A percentile compares a stretch with the other conserved stretches of the same genome.
phyloP scores from a whole-genome alignment of 1,140 invertebrate genomes.

The Acromyrmex heyeri region DNA sequence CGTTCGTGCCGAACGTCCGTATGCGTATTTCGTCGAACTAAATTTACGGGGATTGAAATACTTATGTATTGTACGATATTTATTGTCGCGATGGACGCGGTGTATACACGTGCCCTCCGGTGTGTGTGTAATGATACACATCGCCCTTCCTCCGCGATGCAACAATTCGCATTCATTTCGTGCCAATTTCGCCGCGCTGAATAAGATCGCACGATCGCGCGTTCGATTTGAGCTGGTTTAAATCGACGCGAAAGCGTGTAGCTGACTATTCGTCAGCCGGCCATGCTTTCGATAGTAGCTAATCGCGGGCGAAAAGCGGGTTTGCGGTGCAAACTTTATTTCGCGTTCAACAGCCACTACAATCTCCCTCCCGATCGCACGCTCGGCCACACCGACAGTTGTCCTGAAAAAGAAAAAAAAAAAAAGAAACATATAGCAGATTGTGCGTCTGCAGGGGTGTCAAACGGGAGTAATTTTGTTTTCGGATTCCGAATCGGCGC shows the following conservation, averaged over 20 bases:
- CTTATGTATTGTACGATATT: slow-evolving; percentile 7
- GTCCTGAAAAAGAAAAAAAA: neutral
- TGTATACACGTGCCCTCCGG: neutral
- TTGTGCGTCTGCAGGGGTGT: slow-evolving; percentile 29
- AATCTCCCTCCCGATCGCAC: neutral
- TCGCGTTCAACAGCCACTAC: slow-evolving; percentile 57
- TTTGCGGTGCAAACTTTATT: slow-evolving; percentile 74
- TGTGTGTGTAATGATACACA: slow-evolving; percentile 1
- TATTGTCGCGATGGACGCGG: neutral
- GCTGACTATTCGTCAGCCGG: slow-evolving; percentile 44
- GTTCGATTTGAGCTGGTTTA: slow-evolving; percentile 41
- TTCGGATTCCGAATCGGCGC: slow-evolving; percentile 22
- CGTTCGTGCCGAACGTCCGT: neutral
- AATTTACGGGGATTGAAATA: slow-evolving; percentile 11
- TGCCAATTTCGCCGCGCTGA: slow-evolving; percentile 34
- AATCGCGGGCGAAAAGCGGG: slow-evolving; percentile 63
- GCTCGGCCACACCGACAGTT: neutral
- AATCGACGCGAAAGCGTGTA: slow-evolving; percentile 31
- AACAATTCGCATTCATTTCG: slow-evolving; percentile 43
- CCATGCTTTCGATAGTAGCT: slow-evolving; percentile 49
- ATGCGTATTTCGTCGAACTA: neutral
- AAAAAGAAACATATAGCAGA: slow-evolving; percentile 46
- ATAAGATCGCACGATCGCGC: slow-evolving; percentile 47
- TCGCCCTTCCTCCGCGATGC: neutral
- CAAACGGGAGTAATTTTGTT: slow-evolving; percentile 58